phyloP scores from a whole-genome alignment of 2,113 vertebrate genomes.

The Vidua macroura region DNA sequence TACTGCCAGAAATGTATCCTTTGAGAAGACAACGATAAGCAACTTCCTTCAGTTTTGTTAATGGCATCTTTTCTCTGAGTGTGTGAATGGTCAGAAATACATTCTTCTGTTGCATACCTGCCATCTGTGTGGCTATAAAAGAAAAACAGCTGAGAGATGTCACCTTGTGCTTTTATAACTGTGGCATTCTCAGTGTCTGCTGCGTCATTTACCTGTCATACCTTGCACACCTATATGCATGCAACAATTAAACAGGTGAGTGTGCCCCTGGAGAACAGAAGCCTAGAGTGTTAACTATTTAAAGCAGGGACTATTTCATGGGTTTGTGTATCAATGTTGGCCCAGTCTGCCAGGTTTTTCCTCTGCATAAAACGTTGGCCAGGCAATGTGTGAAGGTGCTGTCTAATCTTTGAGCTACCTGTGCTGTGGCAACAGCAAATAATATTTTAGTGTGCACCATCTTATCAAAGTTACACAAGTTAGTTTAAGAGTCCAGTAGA shows the following conservation, averaged over 20 bases:
- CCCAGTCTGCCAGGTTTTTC: not conserved
- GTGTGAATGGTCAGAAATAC: not conserved
- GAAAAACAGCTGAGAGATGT: not conserved
- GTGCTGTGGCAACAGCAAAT: not conserved
- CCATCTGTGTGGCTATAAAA: not conserved
- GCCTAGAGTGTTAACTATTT: not conserved
- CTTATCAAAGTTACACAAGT: not conserved
- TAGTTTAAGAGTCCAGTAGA: not conserved
- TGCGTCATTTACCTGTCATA: not conserved
- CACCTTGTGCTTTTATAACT: not conserved
- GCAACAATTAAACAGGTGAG: not conserved
- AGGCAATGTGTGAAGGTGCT: not conserved
- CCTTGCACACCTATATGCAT: not conserved
- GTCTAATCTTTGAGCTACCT: not conserved
- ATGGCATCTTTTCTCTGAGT: not conserved
- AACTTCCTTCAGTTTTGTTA: not conserved
- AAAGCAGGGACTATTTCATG: not conserved
- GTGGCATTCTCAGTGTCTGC: not conserved
- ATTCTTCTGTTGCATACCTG: not conserved
- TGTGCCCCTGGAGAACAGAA: not conserved
- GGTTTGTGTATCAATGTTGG: not conserved
- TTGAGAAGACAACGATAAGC: not conserved
- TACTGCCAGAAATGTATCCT: not conserved
- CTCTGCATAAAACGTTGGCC: accelerated
- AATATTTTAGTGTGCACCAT: not conserved